A percentile compares a stretch with the other conserved stretches of the same genome.
phyloP scores from a whole-genome alignment of 2,888 invertebrate genomes.

The Bedellia somnulentella region DNA sequence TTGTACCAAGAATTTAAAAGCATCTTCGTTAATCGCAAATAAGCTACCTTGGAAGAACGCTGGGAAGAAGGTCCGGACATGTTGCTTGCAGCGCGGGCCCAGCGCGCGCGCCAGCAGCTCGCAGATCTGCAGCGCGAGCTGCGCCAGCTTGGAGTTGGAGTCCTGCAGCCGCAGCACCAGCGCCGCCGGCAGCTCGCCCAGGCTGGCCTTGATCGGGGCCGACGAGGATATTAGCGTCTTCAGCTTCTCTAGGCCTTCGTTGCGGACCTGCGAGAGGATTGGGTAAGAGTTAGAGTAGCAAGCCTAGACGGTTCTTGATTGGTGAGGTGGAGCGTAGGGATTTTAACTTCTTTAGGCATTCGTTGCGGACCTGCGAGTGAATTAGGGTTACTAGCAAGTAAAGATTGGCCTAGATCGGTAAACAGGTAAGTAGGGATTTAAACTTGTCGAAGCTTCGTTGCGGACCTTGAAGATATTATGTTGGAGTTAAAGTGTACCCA shows the following conservation, averaged over 20 bases:
- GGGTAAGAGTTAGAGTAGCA: too few relatives aligned
- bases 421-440: conserved; percentile 69
- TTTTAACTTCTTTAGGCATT: conserved; percentile 73
- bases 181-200: conserved; percentile 84
- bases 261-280: conserved; percentile 68
- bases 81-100: conserved; percentile 78
- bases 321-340: conserved; percentile 73
- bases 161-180: conserved; percentile 79
- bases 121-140: conserved; percentile 80
- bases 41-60: conserved; percentile 86
- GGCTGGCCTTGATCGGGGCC: conserved; percentile 77
- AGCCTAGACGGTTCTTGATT: conserved; percentile 82
- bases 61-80: conserved; percentile 81
- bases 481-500: too few relatives aligned
- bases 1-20: too few relatives aligned
- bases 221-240: conserved; percentile 72
- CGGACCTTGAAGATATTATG: too few relatives aligned
- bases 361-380: conserved; percentile 70
- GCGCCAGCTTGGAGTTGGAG: conserved; percentile 90
- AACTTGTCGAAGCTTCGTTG: conserved; percentile 74
- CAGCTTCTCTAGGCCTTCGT: conserved; percentile 75
- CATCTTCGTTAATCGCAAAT: too few relatives aligned
- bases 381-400: conserved; percentile 88
- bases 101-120: conserved; percentile 80
- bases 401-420: conserved; percentile 79